Evolutionary conservation across 1,140 invertebrate genomes (phyloP).

Genomic region (Acyrthosiphon pisum): DNA sequence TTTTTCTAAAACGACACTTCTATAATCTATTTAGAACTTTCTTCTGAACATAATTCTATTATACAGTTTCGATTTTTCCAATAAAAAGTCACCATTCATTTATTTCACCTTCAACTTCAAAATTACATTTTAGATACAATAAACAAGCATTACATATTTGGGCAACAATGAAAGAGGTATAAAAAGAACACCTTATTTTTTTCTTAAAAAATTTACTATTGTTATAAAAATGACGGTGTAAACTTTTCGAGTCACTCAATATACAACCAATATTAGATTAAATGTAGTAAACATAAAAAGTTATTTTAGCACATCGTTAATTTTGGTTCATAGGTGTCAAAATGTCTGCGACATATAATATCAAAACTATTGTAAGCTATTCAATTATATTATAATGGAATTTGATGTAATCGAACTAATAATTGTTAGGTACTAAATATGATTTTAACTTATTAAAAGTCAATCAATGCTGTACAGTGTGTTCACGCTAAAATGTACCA

Average conservation of each 20-base stretch:
- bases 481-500: too few relatives aligned
- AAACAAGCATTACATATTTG: neutral
- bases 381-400: too few relatives aligned
- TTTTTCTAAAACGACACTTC: neutral
- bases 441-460: neutral
- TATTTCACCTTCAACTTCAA: neutral
- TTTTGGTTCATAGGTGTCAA: neutral
- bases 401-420: neutral
- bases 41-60: neutral
- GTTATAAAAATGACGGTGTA: neutral
- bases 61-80: neutral
- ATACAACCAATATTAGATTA: neutral
- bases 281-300: neutral
- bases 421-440: neutral
- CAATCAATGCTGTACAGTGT: too few relatives aligned
- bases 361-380: neutral
- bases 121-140: neutral
- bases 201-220: neutral
- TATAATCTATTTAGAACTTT: constrained; percentile 3
- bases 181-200: neutral
- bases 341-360: neutral
- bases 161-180: neutral
- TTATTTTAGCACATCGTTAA: neutral
- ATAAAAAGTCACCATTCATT: neutral
- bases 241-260: neutral